Evolutionary conservation across 2,797 vertebrate genomes (phyloP).

Genomic region (Pipistrellus pipistrellus): DNA sequence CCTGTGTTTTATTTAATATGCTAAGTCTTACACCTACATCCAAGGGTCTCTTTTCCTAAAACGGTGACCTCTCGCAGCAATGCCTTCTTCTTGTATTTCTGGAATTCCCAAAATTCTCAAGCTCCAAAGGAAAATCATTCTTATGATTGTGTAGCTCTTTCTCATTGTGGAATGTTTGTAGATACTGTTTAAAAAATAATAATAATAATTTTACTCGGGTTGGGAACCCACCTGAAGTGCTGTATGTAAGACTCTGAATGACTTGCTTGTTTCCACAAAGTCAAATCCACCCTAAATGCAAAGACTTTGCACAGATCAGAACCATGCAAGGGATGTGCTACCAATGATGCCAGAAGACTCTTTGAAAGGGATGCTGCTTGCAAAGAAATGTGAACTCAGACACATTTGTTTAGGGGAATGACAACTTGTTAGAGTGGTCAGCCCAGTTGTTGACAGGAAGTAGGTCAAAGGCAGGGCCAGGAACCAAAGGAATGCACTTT

Average conservation of each 20-base stretch:
- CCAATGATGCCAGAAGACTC: background rate
- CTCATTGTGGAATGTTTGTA: background rate
- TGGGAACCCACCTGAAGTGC: background rate
- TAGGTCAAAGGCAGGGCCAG: background rate
- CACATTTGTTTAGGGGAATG: background rate
- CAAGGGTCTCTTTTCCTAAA: conserved; percentile 34
- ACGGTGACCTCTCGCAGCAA: background rate
- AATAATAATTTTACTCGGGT: conserved; percentile 17
- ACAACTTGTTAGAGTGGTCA: background rate
- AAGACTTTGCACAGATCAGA: background rate
- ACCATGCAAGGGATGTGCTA: background rate
- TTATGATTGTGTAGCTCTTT: background rate
- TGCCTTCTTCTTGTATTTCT: background rate
- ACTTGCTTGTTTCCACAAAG: conserved; percentile 15
- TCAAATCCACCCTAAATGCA: background rate
- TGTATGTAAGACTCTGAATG: background rate
- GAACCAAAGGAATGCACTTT: background rate
- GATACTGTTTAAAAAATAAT: background rate
- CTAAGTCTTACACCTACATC: background rate
- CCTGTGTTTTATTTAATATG: background rate
- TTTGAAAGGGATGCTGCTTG: background rate
- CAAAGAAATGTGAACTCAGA: background rate
- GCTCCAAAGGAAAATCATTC: background rate
- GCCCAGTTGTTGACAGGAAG: background rate
- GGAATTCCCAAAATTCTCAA: conserved; percentile 29